Base-by-base conservation (phyloP, 1,140 invertebrate genomes). In the Lepidurus packardi region DNA sequence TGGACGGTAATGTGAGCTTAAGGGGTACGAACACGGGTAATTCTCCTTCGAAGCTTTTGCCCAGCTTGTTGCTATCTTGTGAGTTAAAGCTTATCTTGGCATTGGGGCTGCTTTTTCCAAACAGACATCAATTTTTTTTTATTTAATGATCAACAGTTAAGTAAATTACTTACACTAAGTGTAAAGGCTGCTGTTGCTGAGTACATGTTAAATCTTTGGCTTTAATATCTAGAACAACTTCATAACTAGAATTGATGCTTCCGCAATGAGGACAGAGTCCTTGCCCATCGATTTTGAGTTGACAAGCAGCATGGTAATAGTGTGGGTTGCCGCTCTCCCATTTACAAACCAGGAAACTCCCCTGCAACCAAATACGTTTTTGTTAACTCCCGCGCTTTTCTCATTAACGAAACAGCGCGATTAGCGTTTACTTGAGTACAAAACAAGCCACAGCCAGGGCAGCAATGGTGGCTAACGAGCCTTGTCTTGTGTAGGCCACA, bases 361-460 rank as follows among this genome's bases (percentile, higher is more conserved):
- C 90, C 89, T 90, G 81, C 53, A 83, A 81, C 74, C 77, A 77
- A 74, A 80, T 53, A 78, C 45, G 76, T 76, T 24, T 53, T 53
- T 44, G 13, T 77, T 73, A 81, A 65, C 25, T 41, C 24, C 13
- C 25, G n/a, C 47, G 43, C 41, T 53, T 42, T 42, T 43, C 25
- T 13, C n/a, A 34, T 45, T 80, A n/a, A 34, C 24, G 41, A 21
- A 41, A 77, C n/a, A 25, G 42, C 44, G 16, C 42, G 43, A 41
- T 73, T 79, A 7, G 6, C 11, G 73, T 80, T 83, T 83, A 92
- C 95, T 89, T 96, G 94, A 43, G 94, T 92, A 83, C 95, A 97
- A 84, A 96, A 98, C 21, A 94, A 86, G 7, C 95, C 95, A 85
- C 95, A 98, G 0, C 91, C 90, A 0, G 94, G 92, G 84, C 95